Percentiles rank a stretch among this genome's conserved stretches.
Conservation (phyloP, 1,140 invertebrate genomes). For the Cherax destructor region DNA sequence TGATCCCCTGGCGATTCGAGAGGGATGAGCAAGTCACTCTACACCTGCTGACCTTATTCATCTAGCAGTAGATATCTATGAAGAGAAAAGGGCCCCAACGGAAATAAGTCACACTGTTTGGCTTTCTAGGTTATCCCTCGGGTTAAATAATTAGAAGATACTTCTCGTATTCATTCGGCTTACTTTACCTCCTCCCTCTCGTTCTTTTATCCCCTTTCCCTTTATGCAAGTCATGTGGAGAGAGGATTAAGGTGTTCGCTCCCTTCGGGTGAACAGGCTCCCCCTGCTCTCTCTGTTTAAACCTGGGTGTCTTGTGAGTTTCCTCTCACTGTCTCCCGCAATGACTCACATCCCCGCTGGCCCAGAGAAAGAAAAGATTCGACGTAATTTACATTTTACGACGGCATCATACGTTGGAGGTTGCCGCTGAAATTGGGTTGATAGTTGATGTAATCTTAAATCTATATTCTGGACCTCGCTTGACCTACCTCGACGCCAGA, state of each 20-base stretch:
- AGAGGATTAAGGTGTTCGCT: neutral
- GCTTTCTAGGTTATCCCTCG: too few relatives aligned
- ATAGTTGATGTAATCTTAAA: constrained; percentile 12
- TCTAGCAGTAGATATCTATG: too few relatives aligned
- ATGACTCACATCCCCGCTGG: constrained; percentile 4
- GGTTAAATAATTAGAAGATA: too few relatives aligned
- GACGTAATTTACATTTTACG: constrained; percentile 20
- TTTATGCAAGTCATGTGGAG: neutral
- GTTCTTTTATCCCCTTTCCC: neutral
- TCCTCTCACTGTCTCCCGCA: neutral
- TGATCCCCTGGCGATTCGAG: too few relatives aligned
- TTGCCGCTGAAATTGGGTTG: neutral
- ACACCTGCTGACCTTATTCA: too few relatives aligned
- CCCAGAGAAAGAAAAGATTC: constrained; percentile 7
- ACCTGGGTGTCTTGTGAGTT: neutral
- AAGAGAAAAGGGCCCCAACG: too few relatives aligned
- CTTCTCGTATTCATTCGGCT: too few relatives aligned
- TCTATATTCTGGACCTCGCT: constrained; percentile 8
- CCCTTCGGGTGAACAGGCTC: neutral
- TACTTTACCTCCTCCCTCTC: neutral
- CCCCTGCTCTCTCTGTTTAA: neutral
- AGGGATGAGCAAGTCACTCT: too few relatives aligned
- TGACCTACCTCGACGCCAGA: neutral
- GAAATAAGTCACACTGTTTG: too few relatives aligned
- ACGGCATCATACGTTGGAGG: neutral